A percentile compares a stretch with the other conserved stretches of the same genome.
These are phyloP conservation scores for Epinephelus lanceolatus DNA, from an alignment of 2,113 vertebrate genomes.

Conservation along the genomic window DNA sequence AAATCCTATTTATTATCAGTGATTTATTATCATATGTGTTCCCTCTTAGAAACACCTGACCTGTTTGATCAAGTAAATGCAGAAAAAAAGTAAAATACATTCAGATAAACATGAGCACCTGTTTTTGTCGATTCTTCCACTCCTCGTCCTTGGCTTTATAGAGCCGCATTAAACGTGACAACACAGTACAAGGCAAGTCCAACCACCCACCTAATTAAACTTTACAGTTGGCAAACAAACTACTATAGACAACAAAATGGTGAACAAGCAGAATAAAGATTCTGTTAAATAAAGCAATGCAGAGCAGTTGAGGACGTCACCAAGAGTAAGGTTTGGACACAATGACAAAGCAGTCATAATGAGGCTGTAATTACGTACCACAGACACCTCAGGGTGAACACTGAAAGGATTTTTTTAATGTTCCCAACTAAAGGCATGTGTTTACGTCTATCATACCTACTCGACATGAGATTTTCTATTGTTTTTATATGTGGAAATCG, in stretches of 20 bases:
- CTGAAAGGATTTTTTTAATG: not conserved
- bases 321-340: not conserved
- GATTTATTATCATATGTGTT: slow-evolving; percentile 54
- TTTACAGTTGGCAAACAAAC: slow-evolving; percentile 17
- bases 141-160: slow-evolving; percentile 1
- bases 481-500: not conserved
- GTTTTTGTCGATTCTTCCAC: slow-evolving; percentile 7
- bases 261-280: not conserved
- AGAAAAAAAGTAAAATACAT: slow-evolving; percentile 46
- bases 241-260: not conserved
- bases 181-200: slow-evolving; percentile 32
- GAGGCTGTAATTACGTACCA: not conserved
- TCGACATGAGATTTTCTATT: not conserved
- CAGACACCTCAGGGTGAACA: not conserved
- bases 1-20: slow-evolving; percentile 33
- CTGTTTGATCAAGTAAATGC: slow-evolving; percentile 50
- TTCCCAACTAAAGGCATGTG: slow-evolving; percentile 19
- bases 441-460: not conserved
- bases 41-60: slow-evolving; percentile 48
- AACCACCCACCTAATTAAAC: not conserved
- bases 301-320: not conserved
- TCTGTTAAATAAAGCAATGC: not conserved
- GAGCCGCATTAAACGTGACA: slow-evolving; percentile 23
- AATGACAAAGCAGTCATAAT: not conserved
- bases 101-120: slow-evolving; percentile 64